phyloP scores from a whole-genome alignment of 2,113 vertebrate species.

The Psettodes erumei region DNA sequence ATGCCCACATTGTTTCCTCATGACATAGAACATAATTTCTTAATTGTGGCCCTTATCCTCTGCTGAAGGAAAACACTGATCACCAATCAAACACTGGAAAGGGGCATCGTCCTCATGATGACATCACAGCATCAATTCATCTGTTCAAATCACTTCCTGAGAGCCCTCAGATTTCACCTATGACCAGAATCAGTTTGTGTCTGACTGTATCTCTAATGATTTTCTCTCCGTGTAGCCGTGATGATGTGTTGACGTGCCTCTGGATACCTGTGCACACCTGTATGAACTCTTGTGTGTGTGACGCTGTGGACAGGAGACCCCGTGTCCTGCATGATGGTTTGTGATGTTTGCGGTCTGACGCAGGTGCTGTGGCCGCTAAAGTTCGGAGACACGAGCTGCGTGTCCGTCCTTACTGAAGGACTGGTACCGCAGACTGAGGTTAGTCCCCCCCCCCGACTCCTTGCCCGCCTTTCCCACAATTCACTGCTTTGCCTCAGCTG shows the following conservation, averaged over 20 bases:
- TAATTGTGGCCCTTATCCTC: not conserved
- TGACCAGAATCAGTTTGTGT: not conserved
- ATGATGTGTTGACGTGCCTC: slow-evolving; percentile 83
- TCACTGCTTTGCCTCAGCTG: not conserved
- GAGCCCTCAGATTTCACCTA: not conserved
- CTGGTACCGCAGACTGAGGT: slow-evolving; percentile 96
- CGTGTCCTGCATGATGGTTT: slow-evolving; percentile 81
- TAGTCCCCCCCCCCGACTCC: slow-evolving; percentile 81
- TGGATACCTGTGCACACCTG: not conserved
- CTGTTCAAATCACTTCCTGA: not conserved
- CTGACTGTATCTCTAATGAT: slow-evolving; percentile 43
- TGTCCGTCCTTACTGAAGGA: slow-evolving; percentile 97
- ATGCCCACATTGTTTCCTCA: no score
- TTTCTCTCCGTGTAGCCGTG: slow-evolving; percentile 78
- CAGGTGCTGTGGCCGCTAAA: slow-evolving; percentile 97
- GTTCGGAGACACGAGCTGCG: slow-evolving; percentile 95
- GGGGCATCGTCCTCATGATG: not conserved
- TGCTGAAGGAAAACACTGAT: not conserved
- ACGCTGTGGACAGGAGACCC: slow-evolving; percentile 56
- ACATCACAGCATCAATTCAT: not conserved
- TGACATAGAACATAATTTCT: no score
- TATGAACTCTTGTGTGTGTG: slow-evolving; percentile 82
- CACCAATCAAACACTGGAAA: not conserved
- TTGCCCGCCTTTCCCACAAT: not conserved
- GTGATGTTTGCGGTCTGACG: slow-evolving; percentile 92